Base-by-base conservation (phyloP, 2,888 invertebrate genomes). In the Diadegma fenestrale region DNA sequence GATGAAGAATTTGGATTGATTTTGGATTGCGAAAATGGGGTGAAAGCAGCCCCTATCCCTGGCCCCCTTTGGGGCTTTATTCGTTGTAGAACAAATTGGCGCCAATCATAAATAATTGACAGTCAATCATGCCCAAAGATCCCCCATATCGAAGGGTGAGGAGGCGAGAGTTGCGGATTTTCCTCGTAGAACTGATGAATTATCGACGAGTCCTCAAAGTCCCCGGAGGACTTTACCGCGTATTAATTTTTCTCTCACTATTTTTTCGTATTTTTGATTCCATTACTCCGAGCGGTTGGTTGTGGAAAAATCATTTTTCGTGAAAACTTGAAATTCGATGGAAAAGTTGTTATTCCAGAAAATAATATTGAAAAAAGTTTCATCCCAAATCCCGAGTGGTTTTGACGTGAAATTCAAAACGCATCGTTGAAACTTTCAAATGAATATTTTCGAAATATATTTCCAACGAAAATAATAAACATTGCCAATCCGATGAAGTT, bases 61-160 rank as follows among this genome's bases (percentile, higher is more conserved):
- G 84, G 87, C 88, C 86, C 88, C 43, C 89, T 84, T 80, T 84
- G 88, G 88, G 89, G 90, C 90, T 92, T 91, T 85, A 90, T 85
- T 88, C 88, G 86, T 88, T 88, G 91, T 92, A 90, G 91, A 87
- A 91, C 91, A 91, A 92, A 92, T 92, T 92, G 93, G 89, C 89
- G 90, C 90, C 92, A 92, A 92, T 92, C 92, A 92, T 92, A 92
- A 92, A 92, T 92, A 92, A 92, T 92, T 92, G 92, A 91, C 93
- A 92, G 92, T 90, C 92, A 92, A 92, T 92, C 91, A 90, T 88
- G 87, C 82, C 84, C 68, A 19, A 17, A 30, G 51, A 33, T 30
- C 41, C n/a, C 51, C 10, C 69, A 17, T 30, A n/a, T 61, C 17
- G 58, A 61, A 66, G 64, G 76, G 75, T 71, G 33, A 30, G 71